Base-by-base conservation (phyloP, 2,888 invertebrate species). In the Agapostemon virescens region DNA sequence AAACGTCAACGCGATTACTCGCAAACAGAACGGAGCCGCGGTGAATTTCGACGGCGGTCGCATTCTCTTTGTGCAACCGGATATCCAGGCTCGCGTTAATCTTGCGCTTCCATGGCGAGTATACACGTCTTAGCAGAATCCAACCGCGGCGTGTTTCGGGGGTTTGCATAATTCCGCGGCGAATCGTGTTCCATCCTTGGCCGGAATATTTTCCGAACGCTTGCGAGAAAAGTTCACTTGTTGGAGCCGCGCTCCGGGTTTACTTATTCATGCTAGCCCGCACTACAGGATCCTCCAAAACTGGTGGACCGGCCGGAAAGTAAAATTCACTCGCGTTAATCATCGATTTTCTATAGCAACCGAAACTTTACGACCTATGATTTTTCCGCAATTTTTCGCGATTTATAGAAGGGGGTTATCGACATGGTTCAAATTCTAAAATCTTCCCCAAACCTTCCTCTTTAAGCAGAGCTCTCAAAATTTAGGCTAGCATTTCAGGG, bases 31-130 rank as follows among this genome's bases (percentile, higher is more conserved):
- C 74, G 61, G 64, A 30, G 69, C 36, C 68, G 45, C 77, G 74
- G 72, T 69, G 79, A 82, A 86, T 82, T 86, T 86, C 79, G 83
- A 83, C 79, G 75, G 52, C 69, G 76, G 79, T 80, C 79, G 77
- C 76, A 81, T 86, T 86, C 81, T 75, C 86, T 86, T 86, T 86
- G 86, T 86, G 80, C 86, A 75, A 85, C 79, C 77, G 69, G 79
- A 84, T 83, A 85, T 85, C 77, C 80, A 64, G 73, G 83, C 73
- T 84, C 77, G 74, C 82, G 86, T 79, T 86, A 86, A 86, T 86
- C 83, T 82, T 58, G 69, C 74, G 81, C 74, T 79, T 84, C 78
- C 79, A 71, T 77, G 66, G 66, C 64, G 78, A 81, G 64, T 74
- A 64, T 73, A 74, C 76, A 61, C 75, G 70, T 78, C 74, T 77